phyloP scores from a whole-genome alignment of 2,797 vertebrate genomes.

The Urophycis tenuis region DNA sequence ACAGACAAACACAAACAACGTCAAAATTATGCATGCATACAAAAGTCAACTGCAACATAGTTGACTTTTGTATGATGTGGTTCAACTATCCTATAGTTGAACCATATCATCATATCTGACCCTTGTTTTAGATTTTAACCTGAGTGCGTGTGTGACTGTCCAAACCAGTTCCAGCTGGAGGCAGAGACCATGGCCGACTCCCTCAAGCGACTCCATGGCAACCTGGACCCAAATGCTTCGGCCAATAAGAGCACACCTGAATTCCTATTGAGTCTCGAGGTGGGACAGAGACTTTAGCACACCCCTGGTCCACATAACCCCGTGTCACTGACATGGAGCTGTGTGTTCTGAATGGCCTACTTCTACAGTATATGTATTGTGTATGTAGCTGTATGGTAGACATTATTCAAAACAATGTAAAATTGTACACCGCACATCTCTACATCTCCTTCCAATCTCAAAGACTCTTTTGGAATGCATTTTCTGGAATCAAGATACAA shows the following conservation, averaged over 20 bases:
- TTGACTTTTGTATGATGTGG: too few relatives aligned
- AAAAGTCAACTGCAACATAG: too few relatives aligned
- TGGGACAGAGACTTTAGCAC: slow-evolving; percentile 41
- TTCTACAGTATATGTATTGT: too few relatives aligned
- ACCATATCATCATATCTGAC: background rate
- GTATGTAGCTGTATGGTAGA: background rate
- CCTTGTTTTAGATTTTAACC: background rate
- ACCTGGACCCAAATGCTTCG: slow-evolving; percentile 72
- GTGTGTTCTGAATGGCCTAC: too few relatives aligned
- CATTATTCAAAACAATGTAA: background rate
- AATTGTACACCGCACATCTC: background rate
- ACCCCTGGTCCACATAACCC: background rate
- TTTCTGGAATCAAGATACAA: too few relatives aligned
- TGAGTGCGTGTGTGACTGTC: background rate
- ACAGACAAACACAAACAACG: too few relatives aligned
- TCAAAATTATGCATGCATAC: too few relatives aligned
- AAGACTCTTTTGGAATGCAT: too few relatives aligned
- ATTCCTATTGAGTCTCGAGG: slow-evolving; percentile 79
- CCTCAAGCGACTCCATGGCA: slow-evolving; percentile 72
- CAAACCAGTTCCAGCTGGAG: slow-evolving; percentile 84
- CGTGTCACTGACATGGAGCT: background rate
- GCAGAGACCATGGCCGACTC: slow-evolving; percentile 72
- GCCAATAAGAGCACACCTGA: slow-evolving; percentile 70
- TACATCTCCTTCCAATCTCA: background rate
- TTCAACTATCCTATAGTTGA: too few relatives aligned